Percentiles rank a stretch among this genome's conserved stretches.
Evolutionary conservation across 2,888 invertebrate species (phyloP).

Genomic region (Polyploca ridens): DNA sequence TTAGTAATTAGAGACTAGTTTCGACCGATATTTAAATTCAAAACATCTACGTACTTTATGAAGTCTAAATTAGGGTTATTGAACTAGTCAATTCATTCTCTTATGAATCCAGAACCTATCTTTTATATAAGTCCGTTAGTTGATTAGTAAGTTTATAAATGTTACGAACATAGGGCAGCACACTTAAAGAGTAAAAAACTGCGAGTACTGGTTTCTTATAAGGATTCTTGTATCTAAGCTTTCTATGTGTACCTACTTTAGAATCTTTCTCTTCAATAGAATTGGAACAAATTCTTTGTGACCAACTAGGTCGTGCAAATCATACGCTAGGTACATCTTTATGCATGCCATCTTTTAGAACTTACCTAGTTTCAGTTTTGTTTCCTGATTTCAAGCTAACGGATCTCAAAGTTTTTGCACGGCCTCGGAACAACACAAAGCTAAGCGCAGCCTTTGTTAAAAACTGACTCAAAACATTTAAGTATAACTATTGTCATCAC

Average conservation of each 20-base stretch:
- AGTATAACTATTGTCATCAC: neutral
- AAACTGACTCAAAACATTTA: neutral
- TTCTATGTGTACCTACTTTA: slow-evolving; percentile 9
- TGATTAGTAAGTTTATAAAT: neutral
- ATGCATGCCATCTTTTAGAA: neutral
- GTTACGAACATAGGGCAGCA: neutral
- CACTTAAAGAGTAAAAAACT: neutral
- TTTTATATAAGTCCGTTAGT: neutral
- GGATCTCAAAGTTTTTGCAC: neutral
- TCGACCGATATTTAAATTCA: too few species aligned
- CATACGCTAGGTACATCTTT: neutral
- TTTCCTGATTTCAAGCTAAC: neutral
- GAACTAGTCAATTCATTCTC: neutral
- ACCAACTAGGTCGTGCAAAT: neutral
- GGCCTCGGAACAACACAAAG: neutral
- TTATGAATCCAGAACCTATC: neutral
- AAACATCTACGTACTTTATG: too few species aligned
- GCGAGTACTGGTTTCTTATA: slow-evolving; percentile 50
- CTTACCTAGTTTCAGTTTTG: neutral
- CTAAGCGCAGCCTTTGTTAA: neutral
- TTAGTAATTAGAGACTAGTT: neutral
- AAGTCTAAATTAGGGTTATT: neutral
- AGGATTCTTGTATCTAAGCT: slow-evolving; percentile 41
- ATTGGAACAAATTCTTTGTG: slow-evolving; percentile 7
- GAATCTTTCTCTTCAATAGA: slow-evolving; percentile 1